phyloP scores from a whole-genome alignment of 2,113 vertebrate species.

The Eptesicus fuscus region DNA sequence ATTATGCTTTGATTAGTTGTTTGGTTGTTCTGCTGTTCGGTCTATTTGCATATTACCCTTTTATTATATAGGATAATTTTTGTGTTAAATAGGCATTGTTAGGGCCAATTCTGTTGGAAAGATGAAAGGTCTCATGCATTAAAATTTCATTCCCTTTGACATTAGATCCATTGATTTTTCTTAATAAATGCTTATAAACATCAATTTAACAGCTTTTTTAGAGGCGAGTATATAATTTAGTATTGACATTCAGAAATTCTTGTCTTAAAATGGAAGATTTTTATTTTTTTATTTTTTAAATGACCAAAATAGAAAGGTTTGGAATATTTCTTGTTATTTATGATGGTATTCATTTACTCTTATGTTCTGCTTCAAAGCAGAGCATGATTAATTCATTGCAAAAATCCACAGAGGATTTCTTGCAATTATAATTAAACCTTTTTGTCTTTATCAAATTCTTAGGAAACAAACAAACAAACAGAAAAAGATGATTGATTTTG shows the following conservation, averaged over 20 bases:
- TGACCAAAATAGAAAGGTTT: conserved; percentile 42
- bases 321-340: conserved; percentile 7
- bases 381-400: conserved; percentile 56
- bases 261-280: conserved; percentile 43
- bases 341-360: conserved; percentile 39
- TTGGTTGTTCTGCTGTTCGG: too few relatives aligned
- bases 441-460: conserved; percentile 39
- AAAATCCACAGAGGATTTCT: conserved; percentile 46
- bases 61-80: background rate
- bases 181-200: conserved; percentile 60
- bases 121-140: conserved; percentile 47
- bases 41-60: too few relatives aligned
- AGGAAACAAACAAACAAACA: background rate
- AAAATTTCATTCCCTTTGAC: conserved; percentile 64
- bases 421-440: conserved; percentile 62
- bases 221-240: conserved; percentile 60
- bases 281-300: background rate
- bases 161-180: conserved; percentile 64
- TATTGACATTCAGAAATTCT: conserved; percentile 57
- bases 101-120: conserved; percentile 43
- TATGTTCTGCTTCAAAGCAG: conserved; percentile 39
- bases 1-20: too few relatives aligned
- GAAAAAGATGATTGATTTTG: conserved; percentile 53
- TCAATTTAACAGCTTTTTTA: conserved; percentile 60
- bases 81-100: conserved; percentile 32